Percentiles rank a stretch among this genome's conserved stretches.
Evolutionary conservation across 2,797 vertebrate genomes (phyloP).

Genomic region (Ctenosaura bakeri): DNA sequence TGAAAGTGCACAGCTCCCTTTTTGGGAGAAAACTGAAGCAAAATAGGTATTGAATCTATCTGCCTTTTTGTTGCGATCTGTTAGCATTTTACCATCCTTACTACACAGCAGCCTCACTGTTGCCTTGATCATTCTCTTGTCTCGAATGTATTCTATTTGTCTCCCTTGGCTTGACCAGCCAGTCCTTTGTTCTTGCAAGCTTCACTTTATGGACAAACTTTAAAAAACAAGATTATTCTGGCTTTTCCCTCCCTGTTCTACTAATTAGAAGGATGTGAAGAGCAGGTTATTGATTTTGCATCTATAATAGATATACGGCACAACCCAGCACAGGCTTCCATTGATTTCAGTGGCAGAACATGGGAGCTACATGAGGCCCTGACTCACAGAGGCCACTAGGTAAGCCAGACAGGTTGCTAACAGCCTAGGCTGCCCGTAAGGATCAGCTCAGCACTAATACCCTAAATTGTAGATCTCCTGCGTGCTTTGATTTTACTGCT

Average conservation of each 20-base stretch:
- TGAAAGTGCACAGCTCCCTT: too few relatives aligned
- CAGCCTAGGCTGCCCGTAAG: background rate
- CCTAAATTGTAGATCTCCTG: too few relatives aligned
- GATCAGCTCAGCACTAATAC: background rate
- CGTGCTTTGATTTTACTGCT: too few relatives aligned
- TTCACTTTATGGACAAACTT: background rate
- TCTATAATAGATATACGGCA: background rate
- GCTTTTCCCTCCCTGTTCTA: background rate
- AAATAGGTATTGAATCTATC: too few relatives aligned
- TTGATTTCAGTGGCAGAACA: background rate
- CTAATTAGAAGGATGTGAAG: constrained; percentile 25
- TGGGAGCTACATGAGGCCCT: background rate
- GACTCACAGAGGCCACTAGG: background rate
- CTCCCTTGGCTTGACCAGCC: too few relatives aligned
- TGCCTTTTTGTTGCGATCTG: too few relatives aligned
- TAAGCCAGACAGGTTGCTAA: background rate
- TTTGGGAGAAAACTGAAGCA: too few relatives aligned
- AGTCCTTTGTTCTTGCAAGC: too few relatives aligned
- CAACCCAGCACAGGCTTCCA: background rate
- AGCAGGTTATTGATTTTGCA: background rate
- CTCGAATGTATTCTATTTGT: too few relatives aligned
- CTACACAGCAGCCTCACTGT: too few relatives aligned
- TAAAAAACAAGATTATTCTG: background rate
- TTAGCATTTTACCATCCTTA: too few relatives aligned
- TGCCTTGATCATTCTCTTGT: too few relatives aligned